These are phyloP conservation scores for Glossosoma conforme DNA, from an alignment of 1,140 invertebrate genomes.

Conservation along the genomic window DNA sequence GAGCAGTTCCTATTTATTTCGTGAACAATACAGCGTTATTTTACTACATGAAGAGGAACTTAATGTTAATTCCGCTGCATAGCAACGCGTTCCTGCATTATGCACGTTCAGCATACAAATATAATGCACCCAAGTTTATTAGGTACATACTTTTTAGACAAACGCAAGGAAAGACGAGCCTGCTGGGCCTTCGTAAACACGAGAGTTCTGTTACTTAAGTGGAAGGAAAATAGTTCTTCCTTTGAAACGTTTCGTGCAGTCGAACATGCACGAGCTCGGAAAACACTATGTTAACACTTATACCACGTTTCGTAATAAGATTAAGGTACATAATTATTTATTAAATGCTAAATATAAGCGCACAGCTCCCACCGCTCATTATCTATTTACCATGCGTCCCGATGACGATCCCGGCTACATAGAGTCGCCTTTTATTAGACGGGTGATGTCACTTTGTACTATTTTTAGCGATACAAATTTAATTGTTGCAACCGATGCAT, in stretches of 20 bases:
- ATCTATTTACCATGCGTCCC: not conserved
- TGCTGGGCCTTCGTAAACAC: not conserved
- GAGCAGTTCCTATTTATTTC: not conserved
- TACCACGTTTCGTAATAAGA: too few relatives aligned
- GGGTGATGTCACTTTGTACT: too few relatives aligned
- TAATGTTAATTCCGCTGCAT: conserved; percentile 10
- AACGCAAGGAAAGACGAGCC: not conserved
- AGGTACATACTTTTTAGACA: conserved; percentile 10
- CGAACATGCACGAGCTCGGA: not conserved
- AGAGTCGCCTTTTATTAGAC: not conserved
- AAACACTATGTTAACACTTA: not conserved
- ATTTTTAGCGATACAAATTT: too few relatives aligned
- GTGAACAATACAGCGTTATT: not conserved
- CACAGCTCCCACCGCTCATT: not conserved
- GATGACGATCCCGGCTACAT: not conserved
- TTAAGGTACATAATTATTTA: too few relatives aligned
- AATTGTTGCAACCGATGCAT: too few relatives aligned
- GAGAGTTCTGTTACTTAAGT: not conserved
- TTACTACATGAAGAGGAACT: not conserved
- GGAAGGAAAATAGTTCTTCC: conserved; percentile 15
- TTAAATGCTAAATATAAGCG: too few relatives aligned
- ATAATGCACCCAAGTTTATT: conserved; percentile 18
- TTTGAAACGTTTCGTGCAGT: conserved; percentile 10
- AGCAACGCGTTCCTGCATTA: conserved; percentile 11
- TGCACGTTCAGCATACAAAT: conserved; percentile 13